Conservation (phyloP, 35 echinoderm and acorn worm genomes). For the Heliocidaris tuberculata region DNA sequence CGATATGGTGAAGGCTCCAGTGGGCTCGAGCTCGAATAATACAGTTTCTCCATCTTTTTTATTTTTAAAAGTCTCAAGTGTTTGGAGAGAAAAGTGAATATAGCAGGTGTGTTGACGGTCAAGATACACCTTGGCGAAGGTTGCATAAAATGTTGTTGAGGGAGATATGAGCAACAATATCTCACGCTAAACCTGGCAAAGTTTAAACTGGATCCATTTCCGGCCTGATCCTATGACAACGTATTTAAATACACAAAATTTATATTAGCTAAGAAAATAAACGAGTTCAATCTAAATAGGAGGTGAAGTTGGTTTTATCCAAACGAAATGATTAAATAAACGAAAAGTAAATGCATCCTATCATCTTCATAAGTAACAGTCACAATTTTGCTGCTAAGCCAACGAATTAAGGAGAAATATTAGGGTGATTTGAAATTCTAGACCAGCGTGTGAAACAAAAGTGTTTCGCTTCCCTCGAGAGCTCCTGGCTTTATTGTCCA, state of each 20-base stretch:
- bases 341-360: not conserved
- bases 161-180: not conserved
- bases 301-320: not conserved
- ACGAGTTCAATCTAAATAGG: not conserved
- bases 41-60: conserved; percentile 30
- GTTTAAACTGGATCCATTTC: not conserved
- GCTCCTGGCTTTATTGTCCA: not conserved
- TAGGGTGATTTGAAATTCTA: not conserved
- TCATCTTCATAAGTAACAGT: not conserved
- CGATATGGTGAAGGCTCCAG: not conserved
- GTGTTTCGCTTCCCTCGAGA: not conserved
- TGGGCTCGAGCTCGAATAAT: not conserved
- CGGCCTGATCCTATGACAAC: not conserved
- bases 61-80: not conserved
- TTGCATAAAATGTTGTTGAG: not conserved
- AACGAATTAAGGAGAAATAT: too few relatives aligned
- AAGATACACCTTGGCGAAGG: not conserved
- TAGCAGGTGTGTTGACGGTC: not conserved
- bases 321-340: not conserved
- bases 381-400: not conserved
- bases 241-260: not conserved
- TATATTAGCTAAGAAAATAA: not conserved
- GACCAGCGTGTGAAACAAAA: not conserved
- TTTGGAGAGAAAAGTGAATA: not conserved
- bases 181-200: not conserved